phyloP scores from a whole-genome alignment of 1,140 invertebrate genomes.

The Drosophila suzukii region DNA sequence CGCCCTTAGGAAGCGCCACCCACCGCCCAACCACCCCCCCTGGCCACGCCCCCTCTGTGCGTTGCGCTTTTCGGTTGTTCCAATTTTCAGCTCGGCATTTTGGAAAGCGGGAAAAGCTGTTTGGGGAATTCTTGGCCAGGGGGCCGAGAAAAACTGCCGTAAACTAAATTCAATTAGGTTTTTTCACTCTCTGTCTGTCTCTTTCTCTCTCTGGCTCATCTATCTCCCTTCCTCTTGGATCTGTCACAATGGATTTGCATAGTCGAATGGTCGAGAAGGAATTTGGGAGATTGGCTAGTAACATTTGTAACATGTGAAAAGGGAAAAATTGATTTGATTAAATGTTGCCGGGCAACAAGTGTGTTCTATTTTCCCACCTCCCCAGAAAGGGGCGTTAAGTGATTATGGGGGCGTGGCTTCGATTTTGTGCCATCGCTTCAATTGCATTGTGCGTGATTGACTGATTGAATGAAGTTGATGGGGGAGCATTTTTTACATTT shows the following conservation, averaged over 20 bases:
- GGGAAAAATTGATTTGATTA: slow-evolving; percentile 70
- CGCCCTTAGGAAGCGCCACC: not conserved
- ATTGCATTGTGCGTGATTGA: slow-evolving; percentile 44
- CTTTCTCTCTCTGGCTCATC: not conserved
- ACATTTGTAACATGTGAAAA: slow-evolving; percentile 61
- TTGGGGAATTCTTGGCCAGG: slow-evolving; percentile 38
- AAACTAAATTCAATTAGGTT: slow-evolving; percentile 82
- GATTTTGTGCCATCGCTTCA: slow-evolving; percentile 9
- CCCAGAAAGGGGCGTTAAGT: slow-evolving; percentile 1
- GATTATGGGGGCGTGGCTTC: slow-evolving; percentile 15
- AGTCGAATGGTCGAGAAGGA: slow-evolving; percentile 11
- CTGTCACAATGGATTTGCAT: slow-evolving; percentile 77
- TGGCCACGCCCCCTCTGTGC: slow-evolving; percentile 15
- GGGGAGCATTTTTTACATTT: not conserved
- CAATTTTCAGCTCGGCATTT: slow-evolving; percentile 34
- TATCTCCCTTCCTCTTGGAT: not conserved
- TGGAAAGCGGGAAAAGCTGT: slow-evolving; percentile 5
- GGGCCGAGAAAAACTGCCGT: slow-evolving; percentile 68
- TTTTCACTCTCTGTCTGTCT: slow-evolving; percentile 20
- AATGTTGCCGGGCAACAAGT: slow-evolving; percentile 66
- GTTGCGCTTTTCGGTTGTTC: slow-evolving; percentile 65
- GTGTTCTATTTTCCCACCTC: not conserved
- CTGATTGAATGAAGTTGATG: slow-evolving; percentile 9
- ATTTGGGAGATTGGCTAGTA: slow-evolving; percentile 32
- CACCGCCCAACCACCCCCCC: not conserved